Conservation (phyloP, 2,888 invertebrate genomes). For the Nasonovia ribisnigri region DNA sequence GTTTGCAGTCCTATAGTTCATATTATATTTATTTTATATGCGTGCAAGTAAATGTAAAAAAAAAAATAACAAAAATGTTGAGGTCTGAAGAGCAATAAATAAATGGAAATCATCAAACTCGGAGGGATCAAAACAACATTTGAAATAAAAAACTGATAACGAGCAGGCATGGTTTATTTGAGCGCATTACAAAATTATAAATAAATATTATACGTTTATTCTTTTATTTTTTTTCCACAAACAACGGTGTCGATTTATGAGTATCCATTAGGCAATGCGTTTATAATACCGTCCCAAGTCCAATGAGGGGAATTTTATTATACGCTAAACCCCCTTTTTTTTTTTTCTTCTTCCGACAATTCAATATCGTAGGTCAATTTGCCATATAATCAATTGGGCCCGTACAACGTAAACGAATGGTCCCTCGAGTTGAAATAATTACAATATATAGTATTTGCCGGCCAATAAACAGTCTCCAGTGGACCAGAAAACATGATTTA, state of each 20-base stretch:
- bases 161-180: background rate
- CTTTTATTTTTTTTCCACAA: background rate
- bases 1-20: too few species aligned
- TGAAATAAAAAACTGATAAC: background rate
- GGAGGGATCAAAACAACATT: background rate
- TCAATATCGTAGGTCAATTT: slow-evolving; percentile 23
- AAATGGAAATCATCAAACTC: background rate
- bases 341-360: background rate
- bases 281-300: background rate
- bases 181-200: background rate
- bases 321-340: background rate
- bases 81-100: background rate
- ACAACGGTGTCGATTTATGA: slow-evolving; percentile 16
- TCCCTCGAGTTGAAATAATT: slow-evolving; percentile 54
- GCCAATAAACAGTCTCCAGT: slow-evolving; percentile 54
- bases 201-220: background rate
- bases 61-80: background rate
- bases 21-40: background rate
- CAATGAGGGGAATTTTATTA: background rate
- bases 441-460: slow-evolving; percentile 21
- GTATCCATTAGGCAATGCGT: background rate
- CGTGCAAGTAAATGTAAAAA: background rate
- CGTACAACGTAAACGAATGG: background rate
- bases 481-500: slow-evolving; percentile 52
- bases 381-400: slow-evolving; percentile 8